Conservation (phyloP, 2,797 vertebrate genomes). For the Poliocrania exsul region DNA sequence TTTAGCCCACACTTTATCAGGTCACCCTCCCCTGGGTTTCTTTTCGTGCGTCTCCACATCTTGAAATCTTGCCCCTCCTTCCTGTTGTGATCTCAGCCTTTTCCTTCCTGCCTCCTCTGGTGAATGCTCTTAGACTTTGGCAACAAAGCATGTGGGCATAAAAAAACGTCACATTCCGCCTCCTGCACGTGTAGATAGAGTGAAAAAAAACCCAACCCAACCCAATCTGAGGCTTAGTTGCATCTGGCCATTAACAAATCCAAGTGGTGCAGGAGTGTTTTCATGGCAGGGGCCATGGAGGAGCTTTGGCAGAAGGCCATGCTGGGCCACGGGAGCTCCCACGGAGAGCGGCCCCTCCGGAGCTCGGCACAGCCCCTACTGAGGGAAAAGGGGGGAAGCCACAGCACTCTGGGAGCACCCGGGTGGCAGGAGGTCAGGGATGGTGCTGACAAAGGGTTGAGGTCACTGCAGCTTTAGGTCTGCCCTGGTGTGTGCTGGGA, state of each 20-base stretch:
- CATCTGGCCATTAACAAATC: neutral
- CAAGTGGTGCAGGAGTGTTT: neutral
- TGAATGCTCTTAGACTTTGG: neutral
- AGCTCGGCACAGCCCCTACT: neutral
- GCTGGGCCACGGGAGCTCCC: neutral
- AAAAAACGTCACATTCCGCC: neutral
- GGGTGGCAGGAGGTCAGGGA: too few relatives aligned
- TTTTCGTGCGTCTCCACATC: neutral
- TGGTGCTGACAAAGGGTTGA: neutral
- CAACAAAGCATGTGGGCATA: neutral
- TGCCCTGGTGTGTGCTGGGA: rapidly evolving
- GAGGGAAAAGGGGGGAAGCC: neutral
- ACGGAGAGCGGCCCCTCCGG: rapidly evolving
- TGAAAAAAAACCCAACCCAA: neutral
- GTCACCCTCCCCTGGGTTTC: neutral
- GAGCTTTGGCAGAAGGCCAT: neutral
- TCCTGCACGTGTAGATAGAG: neutral
- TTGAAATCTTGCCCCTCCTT: constrained; percentile 31
- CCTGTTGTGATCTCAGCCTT: constrained; percentile 46
- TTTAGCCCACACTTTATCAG: neutral
- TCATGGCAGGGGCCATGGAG: neutral
- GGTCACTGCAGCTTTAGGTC: neutral
- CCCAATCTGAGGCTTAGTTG: neutral
- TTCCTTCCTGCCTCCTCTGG: constrained; percentile 46
- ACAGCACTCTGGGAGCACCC: too few relatives aligned